Conservation (phyloP, 1,140 invertebrate species). For the Luehdorfia chinensis region DNA sequence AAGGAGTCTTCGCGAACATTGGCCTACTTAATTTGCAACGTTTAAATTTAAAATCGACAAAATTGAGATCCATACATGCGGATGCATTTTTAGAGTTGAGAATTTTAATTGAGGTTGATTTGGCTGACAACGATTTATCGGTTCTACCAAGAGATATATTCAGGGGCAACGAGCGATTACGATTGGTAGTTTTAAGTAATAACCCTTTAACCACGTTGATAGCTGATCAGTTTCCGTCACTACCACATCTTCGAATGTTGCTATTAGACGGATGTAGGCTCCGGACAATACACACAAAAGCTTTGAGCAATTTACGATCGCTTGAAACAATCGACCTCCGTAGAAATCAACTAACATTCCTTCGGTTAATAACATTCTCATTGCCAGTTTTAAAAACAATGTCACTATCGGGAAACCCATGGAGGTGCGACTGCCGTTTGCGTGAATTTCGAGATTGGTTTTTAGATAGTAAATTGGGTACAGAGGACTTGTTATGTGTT, state of each 20-base stretch:
- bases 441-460: slow-evolving; percentile 90
- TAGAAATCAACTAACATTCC: slow-evolving; percentile 71
- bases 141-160: slow-evolving; percentile 85
- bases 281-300: slow-evolving; percentile 82
- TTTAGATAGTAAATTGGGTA: slow-evolving; percentile 78
- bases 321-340: slow-evolving; percentile 70
- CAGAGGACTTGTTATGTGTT: slow-evolving; percentile 62
- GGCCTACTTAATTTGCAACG: slow-evolving; percentile 90
- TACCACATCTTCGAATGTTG: slow-evolving; percentile 85
- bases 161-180: slow-evolving; percentile 84
- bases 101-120: slow-evolving; percentile 92
- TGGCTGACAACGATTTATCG: slow-evolving; percentile 86
- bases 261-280: slow-evolving; percentile 88
- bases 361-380: slow-evolving; percentile 66
- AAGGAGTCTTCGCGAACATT: slow-evolving; percentile 87
- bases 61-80: slow-evolving; percentile 85
- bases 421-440: slow-evolving; percentile 92
- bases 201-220: slow-evolving; percentile 83
- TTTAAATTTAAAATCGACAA: slow-evolving; percentile 86
- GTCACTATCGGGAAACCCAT: slow-evolving; percentile 90
- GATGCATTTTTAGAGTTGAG: slow-evolving; percentile 91
- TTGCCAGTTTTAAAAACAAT: slow-evolving; percentile 83
- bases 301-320: slow-evolving; percentile 73
- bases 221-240: slow-evolving; percentile 83
- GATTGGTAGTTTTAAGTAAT: slow-evolving; percentile 83